Base-by-base conservation (phyloP, 2,888 invertebrate genomes). In the Resseliella maxima region DNA sequence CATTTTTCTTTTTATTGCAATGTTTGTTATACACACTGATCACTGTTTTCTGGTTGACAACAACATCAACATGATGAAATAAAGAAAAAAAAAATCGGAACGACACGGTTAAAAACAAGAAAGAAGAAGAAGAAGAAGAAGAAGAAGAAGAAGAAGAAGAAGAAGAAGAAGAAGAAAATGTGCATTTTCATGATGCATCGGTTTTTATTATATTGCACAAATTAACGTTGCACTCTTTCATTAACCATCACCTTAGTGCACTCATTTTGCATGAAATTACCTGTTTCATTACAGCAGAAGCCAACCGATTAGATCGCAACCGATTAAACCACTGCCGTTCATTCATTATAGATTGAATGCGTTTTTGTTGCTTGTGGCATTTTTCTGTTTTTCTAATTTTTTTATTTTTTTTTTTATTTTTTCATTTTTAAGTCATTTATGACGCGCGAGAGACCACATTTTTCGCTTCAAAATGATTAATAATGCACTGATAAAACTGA, bases 211-310 rank as follows among this genome's bases (percentile, higher is more conserved):
- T 50, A 72, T 72, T 72, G 72, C 72, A 72, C 72, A 72, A 72
- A 72, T 72, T 72, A 72, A 72, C 31, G 31, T 27, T 72, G 31
- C 12, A 31, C 12, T 31, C 72, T 15, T 72, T 15, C 31, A 72
- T 72, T 72, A 72, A 35, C 72, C 18, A 72, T 72, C 72, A 72
- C 72, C 31, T 72, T 72, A n/a, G 27, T 72, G 72, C 72, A 72
- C 35, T 31, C 31, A 72, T 72, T 72, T 72, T 72, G 31, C 72
- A 72, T 72, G 31, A 72, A 59, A 31, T 72, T 31, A 27, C 72
- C 72, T 1, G 27, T 72, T 72, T 72, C 31, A 72, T 72, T 72
- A 72, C 72, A 72, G 27, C 15, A 72, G 72, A 24, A 24, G 50
- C 50, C 72, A 59, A 18, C 2, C 59, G 72, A 72, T 72, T 72